Evolutionary conservation across 1,140 invertebrate genomes (phyloP), one percentile per base, ranked within the genome.

Genomic region (Nasonia longicornis): DNA sequence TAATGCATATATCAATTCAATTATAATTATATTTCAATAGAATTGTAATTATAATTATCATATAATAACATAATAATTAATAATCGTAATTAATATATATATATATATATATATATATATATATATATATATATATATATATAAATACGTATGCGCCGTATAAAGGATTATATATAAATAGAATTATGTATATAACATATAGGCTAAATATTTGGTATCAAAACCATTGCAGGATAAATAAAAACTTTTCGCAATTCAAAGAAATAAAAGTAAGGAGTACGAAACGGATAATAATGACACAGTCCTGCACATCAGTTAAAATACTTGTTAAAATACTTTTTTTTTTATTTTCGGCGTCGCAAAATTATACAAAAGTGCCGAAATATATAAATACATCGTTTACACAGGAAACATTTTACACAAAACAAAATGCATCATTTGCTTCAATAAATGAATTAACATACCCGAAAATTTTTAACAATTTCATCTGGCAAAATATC

Each of bases 191-290:
- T 84, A 86, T 85, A 86, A 74, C 83, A 88, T 87, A 86, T 66
- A 76, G 74, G 77, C 78, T 83, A 86, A 86, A 87, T 83, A 87
- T 88, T 89, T 89, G 86, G 85, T 87, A 89, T 86, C 80, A 86
- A 88, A 88, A 88, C 85, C 86, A 88, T 88, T 86, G 80, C 79
- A 85, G 80, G 84, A 85, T 83, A 86, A 85, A 80, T 31, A n/a
- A 72, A 64, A 29, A 77, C n/a, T n/a, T 58, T 20, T n/a, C 2
- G n/a, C 38, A 42, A 12, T 45, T n/a, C 12, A 73, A 73, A 16
- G 14, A 76, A 52, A 70, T 35, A 11, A 64, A 72, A 75, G 20
- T 20, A 38, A 64, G 26, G 26, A 80, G 42, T 76, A 42, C 26
- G 16, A 71, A 76, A 38, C 58, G 20, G 12, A 48, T 66, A 58